Evolutionary conservation across 2,888 invertebrate genomes (phyloP), one percentile per base, ranked within the genome.

Genomic region (Troglohyphantes excavatus): DNA sequence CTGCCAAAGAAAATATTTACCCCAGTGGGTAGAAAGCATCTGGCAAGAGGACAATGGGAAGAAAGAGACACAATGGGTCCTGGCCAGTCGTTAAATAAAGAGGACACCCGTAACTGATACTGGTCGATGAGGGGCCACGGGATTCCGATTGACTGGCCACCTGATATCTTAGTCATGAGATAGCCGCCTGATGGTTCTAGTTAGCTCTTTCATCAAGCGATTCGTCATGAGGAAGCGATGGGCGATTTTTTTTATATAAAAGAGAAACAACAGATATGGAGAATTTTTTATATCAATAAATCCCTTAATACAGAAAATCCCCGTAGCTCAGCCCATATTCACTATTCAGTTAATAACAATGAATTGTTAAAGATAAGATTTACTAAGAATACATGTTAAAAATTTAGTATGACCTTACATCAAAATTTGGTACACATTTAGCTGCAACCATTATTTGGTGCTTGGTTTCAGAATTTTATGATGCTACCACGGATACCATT

Each of bases 161-260:
- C 59, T 75, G 75, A 75, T 75, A 75, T 75, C 75, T 53, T 61
- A 75, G 75, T 75, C 75, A 13, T n/a, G 59, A 75, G 19, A 19
- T 29, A 72, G 19, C 72, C 21, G 63, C 43, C 46, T 21, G 39
- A n/a, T 53, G 46, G 73, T n/a, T n/a, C 26, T 53, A 27, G 26
- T 73, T 59, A 73, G 23, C 26, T 17, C 27, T 67, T 67, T 39
- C 21, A 39, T 63, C 17, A 46, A 59, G 23, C 0, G 11, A 26
- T n/a, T 68, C n/a, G 13, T 9, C 29, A 67, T 27, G 27, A 33
- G 29, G 33, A 17, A 63, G 13, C 13, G 68, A n/a, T 29, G 33
- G 19, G 17, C 68, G 17, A 26, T 33, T 68, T 29, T 6, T 33
- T n/a, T 29, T 6, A 5, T 29, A 68, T 17, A 19, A 53, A 53